Evolutionary conservation across 2,113 vertebrate species (phyloP), one percentile per base, ranked within the genome.

Genomic region (Uropsilus gracilis): DNA sequence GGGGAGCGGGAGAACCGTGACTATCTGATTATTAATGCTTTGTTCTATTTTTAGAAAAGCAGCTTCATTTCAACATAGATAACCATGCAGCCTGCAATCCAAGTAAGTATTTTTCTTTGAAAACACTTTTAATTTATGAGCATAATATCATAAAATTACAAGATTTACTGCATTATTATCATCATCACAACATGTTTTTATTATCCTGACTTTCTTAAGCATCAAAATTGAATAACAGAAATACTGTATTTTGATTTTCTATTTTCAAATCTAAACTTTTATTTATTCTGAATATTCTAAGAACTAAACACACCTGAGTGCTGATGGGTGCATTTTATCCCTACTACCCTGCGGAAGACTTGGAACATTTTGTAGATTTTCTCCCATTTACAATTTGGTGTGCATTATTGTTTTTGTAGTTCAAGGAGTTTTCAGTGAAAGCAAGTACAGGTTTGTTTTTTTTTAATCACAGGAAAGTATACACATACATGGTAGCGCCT

Each of bases 41-140:
- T 91, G 73, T 11, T 97, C 44, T 96, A 78, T 97, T 89, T 82
- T 34, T 68, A 98, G 98, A 85, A 89, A 61, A 71, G 86, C 50
- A 95, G 77, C 61, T 93, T 96, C 39, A 95, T 90, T 94, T 97
- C 94, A 96, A 81, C 75, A 63, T 92, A 95, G 42, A 59, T 95
- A 95, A 96, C 95, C 95, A 98, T 98, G 98, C 98, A 98, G 95
- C 97, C 98, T 98, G 96, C 98, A 91, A 96, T 98, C 97, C 98
- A 98, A 97, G 98, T 98, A 98, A 98, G 96, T 94, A 39, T 37
- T 94, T 95, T 89, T 73, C 53, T 68, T 91, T 34, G 46, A 55
- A 32, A 75, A 37, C 37, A 11, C 71, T 55, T 48, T 81, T 91
- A 83, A 50, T 34, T 83, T 88, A 55, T 66, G 37, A 83, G 17